Evolutionary conservation across 1,140 invertebrate genomes (phyloP).

Genomic region (Drosophila kepulauana): DNA sequence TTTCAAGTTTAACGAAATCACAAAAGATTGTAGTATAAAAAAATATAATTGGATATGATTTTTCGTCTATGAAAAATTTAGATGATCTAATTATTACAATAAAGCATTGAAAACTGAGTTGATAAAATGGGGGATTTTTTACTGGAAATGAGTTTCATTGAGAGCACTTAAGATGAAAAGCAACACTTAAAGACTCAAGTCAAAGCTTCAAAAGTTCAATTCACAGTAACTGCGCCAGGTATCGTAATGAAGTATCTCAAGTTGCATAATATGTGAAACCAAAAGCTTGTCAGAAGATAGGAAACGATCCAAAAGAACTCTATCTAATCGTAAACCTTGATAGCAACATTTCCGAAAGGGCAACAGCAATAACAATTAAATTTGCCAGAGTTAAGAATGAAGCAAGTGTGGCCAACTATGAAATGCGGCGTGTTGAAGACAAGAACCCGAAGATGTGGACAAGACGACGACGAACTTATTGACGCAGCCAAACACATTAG

Average conservation of each 20-base stretch:
- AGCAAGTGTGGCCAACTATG: conserved; percentile 33
- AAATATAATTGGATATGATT: too few relatives aligned
- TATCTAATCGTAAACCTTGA: neutral
- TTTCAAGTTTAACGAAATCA: too few relatives aligned
- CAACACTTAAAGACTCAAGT: too few relatives aligned
- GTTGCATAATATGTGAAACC: neutral
- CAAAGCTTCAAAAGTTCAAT: too few relatives aligned
- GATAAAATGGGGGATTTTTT: too few relatives aligned
- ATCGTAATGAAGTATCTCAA: neutral
- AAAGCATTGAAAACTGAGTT: too few relatives aligned
- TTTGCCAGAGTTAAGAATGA: conserved; percentile 32
- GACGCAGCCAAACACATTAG: conserved; percentile 80
- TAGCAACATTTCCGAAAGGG: neutral
- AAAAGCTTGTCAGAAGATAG: neutral
- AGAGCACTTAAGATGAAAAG: too few relatives aligned
- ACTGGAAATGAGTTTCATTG: too few relatives aligned
- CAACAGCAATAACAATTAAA: conserved; percentile 66
- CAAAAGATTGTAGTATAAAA: too few relatives aligned
- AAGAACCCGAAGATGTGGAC: conserved; percentile 25
- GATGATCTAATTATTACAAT: too few relatives aligned
- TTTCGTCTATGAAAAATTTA: too few relatives aligned
- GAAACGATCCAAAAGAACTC: neutral
- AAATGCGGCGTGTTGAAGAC: conserved; percentile 52
- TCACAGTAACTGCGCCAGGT: neutral
- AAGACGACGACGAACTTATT: conserved; percentile 68